These are phyloP conservation scores for Aphidoletes aphidimyza DNA, from an alignment of 2,888 invertebrate genomes.

Conservation along the genomic window DNA sequence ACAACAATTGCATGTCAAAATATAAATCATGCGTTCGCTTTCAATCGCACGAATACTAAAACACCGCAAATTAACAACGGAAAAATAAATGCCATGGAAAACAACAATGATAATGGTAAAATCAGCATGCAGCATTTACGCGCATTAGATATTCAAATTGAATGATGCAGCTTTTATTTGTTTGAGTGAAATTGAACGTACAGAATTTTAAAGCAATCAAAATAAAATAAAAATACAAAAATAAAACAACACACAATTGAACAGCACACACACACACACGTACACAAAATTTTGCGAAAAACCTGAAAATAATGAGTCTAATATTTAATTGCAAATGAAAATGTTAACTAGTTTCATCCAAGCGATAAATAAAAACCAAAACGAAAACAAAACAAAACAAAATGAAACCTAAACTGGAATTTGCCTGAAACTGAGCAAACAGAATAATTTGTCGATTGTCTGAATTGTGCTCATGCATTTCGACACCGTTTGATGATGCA, in stretches of 20 bases:
- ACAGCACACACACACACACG: background rate
- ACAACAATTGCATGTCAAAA: no score
- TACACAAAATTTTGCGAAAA: background rate
- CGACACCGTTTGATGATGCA: no score
- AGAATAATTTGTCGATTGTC: background rate
- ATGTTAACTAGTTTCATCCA: slow-evolving; percentile 37
- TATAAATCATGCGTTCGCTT: no score
- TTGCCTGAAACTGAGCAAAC: slow-evolving; percentile 21
- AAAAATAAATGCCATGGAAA: background rate
- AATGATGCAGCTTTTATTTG: slow-evolving; percentile 39
- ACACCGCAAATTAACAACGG: background rate
- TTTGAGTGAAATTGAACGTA: slow-evolving; percentile 42
- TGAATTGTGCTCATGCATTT: no score
- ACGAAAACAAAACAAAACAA: no score
- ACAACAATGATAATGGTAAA: background rate
- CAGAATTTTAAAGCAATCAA: background rate
- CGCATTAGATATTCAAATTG: slow-evolving; percentile 13
- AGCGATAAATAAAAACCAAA: slow-evolving; percentile 17
- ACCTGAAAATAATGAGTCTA: slow-evolving; percentile 48
- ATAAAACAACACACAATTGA: background rate
- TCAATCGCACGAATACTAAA: background rate
- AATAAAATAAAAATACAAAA: background rate
- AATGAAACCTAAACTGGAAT: background rate
- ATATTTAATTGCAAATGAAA: slow-evolving; percentile 25
- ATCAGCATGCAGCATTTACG: background rate